A percentile compares a stretch with the other conserved stretches of the same genome.
phyloP scores from a whole-genome alignment of 2,113 vertebrate genomes.

The Myrmophylax atrothorax region DNA sequence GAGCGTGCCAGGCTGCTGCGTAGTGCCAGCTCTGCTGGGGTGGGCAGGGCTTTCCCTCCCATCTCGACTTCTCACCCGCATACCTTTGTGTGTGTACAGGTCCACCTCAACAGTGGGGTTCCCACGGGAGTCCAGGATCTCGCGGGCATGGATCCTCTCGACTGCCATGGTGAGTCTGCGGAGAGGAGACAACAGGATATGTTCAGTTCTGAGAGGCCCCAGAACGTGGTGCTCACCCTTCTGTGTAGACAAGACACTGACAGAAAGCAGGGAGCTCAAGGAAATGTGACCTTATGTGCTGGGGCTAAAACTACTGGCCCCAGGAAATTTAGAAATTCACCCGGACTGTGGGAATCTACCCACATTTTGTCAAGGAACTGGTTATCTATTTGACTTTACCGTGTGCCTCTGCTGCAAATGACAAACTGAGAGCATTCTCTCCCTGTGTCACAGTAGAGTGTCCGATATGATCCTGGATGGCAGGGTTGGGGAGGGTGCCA shows the following conservation, averaged over 20 bases:
- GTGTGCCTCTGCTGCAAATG: background rate
- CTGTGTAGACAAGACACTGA: background rate
- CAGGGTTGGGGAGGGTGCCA: background rate
- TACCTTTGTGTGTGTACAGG: slow-evolving; percentile 88
- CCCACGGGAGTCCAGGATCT: slow-evolving; percentile 94
- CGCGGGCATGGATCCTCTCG: slow-evolving; percentile 87
- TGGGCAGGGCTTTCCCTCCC: background rate
- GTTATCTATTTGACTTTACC: background rate
- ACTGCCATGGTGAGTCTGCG: slow-evolving; percentile 84
- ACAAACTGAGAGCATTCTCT: background rate
- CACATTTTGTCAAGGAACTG: background rate
- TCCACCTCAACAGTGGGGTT: slow-evolving; percentile 95
- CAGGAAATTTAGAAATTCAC: background rate
- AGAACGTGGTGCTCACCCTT: background rate
- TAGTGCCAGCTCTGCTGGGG: fast-evolving
- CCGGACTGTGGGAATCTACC: background rate
- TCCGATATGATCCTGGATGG: fast-evolving
- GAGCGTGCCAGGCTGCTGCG: fast-evolving
- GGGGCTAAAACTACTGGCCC: background rate
- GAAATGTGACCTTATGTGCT: background rate
- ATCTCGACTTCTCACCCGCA: fast-evolving
- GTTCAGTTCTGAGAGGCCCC: background rate
- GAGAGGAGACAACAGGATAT: background rate
- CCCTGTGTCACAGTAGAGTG: fast-evolving
- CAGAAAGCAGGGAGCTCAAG: background rate